Base-by-base conservation (phyloP, 37 sponge, comb jelly and placozoan genomes). In the Beroe ovata region DNA sequence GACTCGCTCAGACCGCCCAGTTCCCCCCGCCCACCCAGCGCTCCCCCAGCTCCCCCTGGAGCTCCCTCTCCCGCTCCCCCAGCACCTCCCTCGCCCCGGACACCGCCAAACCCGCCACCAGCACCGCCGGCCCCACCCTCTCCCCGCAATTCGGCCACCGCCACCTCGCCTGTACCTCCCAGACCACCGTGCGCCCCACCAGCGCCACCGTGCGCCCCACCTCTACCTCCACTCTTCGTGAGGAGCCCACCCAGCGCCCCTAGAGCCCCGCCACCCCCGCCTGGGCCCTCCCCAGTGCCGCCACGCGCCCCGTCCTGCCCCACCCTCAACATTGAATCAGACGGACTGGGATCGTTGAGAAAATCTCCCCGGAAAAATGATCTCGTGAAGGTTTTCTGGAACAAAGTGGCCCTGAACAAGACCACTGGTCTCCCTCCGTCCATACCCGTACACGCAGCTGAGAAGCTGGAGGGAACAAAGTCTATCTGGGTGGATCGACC, bases 341-440 rank as follows among this genome's bases (percentile, higher is more conserved):
- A 66, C 35, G 59, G 36, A 3, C 0, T 36, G 23, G 19, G 20
- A 28, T 20, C 63, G 11, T n/a, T 23, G 42, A 19, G 47, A 64
- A 34, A 40, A 41, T 29, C 59, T 20, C 36, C 61, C 20, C 66
- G 37, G 0, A 91, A 88, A 60, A 54, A 59, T 1, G 33, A 36
- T 26, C 38, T 93, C 25, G 93, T 92, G 81, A 92, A 93, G 62
- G 90, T 95, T 29, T 91, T 92, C 92, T 95, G 95, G 95, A 89
- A 42, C 38, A 89, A 88, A 66, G 92, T 92, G 71, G 29, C 8
- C 3, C 29, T 95, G 1, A 77, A 77, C 41, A 77, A 77, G 41
- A 77, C 84, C 18, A 77, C 84, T 40, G 84, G 84, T 6, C 28
- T 42, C 6, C 84, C 84, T 0, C 42, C 84, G 16, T 36, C 84